These are phyloP conservation scores for Myiothlypis chrysogaster DNA, from an alignment of 2,797 vertebrate species.

Conservation along the genomic window DNA sequence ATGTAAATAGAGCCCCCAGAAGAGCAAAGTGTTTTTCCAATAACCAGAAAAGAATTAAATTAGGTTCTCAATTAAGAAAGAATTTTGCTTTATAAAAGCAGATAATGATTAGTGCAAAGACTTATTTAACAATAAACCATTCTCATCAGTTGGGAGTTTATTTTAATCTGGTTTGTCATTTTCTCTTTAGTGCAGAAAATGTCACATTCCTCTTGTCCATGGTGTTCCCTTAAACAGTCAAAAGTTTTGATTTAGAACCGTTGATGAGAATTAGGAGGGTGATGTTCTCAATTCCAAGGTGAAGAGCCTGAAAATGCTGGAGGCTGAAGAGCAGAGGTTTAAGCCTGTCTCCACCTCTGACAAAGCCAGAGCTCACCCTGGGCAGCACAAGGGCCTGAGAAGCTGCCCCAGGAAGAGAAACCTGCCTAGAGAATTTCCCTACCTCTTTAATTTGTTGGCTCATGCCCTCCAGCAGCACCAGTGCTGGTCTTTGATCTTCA, in stretches of 20 bases:
- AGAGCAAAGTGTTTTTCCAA: neutral
- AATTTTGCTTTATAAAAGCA: slow-evolving; percentile 21
- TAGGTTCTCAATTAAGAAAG: neutral
- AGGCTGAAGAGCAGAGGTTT: neutral
- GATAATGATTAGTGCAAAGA: neutral
- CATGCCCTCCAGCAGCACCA: neutral
- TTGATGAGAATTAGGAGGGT: neutral
- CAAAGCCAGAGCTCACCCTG: neutral
- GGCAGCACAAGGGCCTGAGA: neutral
- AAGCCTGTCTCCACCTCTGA: neutral
- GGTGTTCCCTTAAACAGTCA: neutral
- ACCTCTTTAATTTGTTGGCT: neutral
- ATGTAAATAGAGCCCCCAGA: neutral
- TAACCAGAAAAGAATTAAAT: neutral
- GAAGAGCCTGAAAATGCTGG: neutral
- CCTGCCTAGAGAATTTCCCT: neutral
- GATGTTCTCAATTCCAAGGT: neutral
- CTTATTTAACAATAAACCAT: neutral
- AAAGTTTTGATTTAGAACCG: neutral
- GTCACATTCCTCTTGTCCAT: neutral
- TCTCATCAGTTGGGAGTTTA: neutral
- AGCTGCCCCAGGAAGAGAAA: neutral
- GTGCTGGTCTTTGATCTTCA: neutral
- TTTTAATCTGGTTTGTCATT: neutral
- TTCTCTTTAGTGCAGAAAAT: neutral